These are phyloP conservation scores for Acanthococcus lagerstroemiae DNA, from an alignment of 2,888 invertebrate species.

Conservation along the genomic window DNA sequence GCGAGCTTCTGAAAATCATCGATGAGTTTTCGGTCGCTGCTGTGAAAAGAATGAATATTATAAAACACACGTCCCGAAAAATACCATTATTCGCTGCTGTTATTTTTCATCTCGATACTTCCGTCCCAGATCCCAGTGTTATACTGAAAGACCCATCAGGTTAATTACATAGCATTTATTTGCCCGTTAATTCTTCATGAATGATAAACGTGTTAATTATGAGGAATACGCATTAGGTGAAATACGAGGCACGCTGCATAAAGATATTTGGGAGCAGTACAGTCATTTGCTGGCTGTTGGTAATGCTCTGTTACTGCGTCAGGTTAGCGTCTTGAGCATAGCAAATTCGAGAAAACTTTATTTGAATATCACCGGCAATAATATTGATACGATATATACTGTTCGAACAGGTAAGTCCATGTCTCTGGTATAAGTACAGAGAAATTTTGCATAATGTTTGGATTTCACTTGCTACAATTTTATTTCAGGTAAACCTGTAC, in stretches of 20 bases:
- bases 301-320: slow-evolving; percentile 37
- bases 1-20: neutral
- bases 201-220: too few relatives aligned
- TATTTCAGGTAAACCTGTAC: too few relatives aligned
- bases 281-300: slow-evolving; percentile 36
- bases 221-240: too few relatives aligned
- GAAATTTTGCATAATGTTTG: too few relatives aligned
- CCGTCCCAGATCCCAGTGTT: slow-evolving; percentile 38
- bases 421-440: too few relatives aligned
- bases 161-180: slow-evolving; percentile 30
- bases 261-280: slow-evolving; percentile 41
- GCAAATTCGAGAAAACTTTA: slow-evolving; percentile 36
- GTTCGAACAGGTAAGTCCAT: too few relatives aligned
- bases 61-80: slow-evolving; percentile 13
- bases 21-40: slow-evolving; percentile 5
- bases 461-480: too few relatives aligned
- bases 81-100: slow-evolving; percentile 39
- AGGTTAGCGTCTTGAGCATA: slow-evolving; percentile 37
- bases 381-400: slow-evolving; percentile 37
- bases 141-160: slow-evolving; percentile 38
- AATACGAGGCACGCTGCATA: slow-evolving; percentile 44
- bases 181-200: neutral
- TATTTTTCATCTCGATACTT: slow-evolving; percentile 37
- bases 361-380: slow-evolving; percentile 38
- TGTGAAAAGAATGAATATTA: slow-evolving; percentile 10